Conservation (phyloP, 2,797 vertebrate species). For the Dromococcyx pavoninus region DNA sequence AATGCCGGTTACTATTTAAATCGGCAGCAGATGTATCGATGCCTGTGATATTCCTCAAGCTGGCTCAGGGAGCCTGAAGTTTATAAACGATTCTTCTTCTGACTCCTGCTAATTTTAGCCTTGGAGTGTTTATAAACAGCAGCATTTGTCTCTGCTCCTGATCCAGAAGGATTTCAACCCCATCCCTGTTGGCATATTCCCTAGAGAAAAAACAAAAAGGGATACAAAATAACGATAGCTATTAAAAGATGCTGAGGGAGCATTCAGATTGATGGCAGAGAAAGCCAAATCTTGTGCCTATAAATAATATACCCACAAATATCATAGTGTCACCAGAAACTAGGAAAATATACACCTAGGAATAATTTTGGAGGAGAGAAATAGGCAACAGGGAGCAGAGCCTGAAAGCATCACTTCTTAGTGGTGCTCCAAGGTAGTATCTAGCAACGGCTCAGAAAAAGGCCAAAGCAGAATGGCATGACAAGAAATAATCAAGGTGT, state of each 20-base stretch:
- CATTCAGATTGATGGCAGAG: background rate
- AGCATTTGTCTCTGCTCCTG: background rate
- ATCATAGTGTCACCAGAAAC: background rate
- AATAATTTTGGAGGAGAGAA: background rate
- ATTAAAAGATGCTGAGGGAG: slow-evolving; percentile 8
- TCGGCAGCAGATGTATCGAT: background rate
- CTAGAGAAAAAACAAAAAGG: background rate
- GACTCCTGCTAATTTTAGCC: slow-evolving; percentile 39
- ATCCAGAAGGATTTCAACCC: slow-evolving; percentile 19
- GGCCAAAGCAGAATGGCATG: background rate
- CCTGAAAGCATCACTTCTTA: background rate
- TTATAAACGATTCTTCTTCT: background rate
- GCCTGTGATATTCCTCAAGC: slow-evolving; percentile 1
- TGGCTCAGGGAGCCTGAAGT: background rate
- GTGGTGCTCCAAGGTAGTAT: background rate
- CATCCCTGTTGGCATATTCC: background rate
- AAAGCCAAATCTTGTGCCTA: background rate
- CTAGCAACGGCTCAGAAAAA: background rate
- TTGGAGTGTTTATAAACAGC: slow-evolving; percentile 58
- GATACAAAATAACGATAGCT: background rate
- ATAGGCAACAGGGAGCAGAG: background rate
- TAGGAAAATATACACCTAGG: background rate
- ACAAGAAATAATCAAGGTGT: background rate
- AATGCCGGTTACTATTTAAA: background rate
- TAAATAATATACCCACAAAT: background rate